phyloP scores from a whole-genome alignment of 2,888 invertebrate species.

The Thereva unica region DNA sequence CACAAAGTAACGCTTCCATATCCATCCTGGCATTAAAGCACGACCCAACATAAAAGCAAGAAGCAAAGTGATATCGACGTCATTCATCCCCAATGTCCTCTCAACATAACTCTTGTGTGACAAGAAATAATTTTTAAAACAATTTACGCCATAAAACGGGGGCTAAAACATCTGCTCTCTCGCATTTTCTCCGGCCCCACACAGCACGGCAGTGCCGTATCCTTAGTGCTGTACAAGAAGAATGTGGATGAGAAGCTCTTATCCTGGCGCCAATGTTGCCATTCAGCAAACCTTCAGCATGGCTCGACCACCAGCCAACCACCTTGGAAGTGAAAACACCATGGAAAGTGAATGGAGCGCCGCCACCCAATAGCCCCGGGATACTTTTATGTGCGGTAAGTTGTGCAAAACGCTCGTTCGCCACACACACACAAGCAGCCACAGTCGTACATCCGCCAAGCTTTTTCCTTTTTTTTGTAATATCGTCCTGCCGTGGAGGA shows the following conservation, averaged over 20 bases:
- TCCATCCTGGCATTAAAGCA: too few species aligned
- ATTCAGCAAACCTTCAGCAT: too few species aligned
- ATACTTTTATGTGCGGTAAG: constrained; percentile 27
- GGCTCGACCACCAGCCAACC: too few species aligned
- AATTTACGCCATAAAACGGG: constrained; percentile 32
- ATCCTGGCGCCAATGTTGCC: too few species aligned
- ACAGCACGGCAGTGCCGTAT: neutral
- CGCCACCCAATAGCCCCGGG: constrained; percentile 25
- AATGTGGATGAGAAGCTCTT: too few species aligned
- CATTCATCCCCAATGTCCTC: constrained; percentile 14
- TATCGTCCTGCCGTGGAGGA: neutral
- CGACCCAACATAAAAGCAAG: neutral
- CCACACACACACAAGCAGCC: too few species aligned
- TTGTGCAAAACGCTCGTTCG: neutral
- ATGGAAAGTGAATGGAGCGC: constrained; percentile 16
- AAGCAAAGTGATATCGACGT: constrained; percentile 1
- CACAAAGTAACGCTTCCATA: too few species aligned
- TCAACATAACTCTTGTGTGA: constrained; percentile 34
- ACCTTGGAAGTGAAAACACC: constrained; percentile 25
- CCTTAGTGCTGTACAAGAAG: too few species aligned
- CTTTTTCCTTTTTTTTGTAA: neutral
- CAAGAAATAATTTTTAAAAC: constrained; percentile 36
- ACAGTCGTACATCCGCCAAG: neutral
- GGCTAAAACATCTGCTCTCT: constrained; percentile 30
- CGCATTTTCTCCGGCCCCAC: constrained; percentile 11